Conservation (phyloP, 2,797 vertebrate species). For the Intellagama lesueurii region DNA sequence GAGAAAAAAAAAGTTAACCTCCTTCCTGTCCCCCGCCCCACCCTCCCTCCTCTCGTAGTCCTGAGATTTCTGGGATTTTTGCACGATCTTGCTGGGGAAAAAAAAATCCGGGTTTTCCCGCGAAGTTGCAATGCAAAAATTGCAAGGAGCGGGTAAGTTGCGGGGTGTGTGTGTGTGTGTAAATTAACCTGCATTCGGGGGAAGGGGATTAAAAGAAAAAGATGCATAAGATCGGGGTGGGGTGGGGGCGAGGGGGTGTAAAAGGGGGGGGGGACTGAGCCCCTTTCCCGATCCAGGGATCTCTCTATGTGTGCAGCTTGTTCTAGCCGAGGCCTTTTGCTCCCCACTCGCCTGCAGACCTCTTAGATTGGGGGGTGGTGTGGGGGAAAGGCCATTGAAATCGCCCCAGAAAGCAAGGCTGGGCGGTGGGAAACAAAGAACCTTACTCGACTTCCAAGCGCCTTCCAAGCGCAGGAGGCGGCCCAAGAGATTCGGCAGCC, state of each 20-base stretch:
- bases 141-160: slow-evolving; percentile 3
- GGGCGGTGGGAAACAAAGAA: background rate
- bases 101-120: too few species aligned
- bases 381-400: too few species aligned
- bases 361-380: too few species aligned
- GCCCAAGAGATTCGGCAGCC: background rate
- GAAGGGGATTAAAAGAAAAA: background rate
- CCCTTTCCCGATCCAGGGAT: background rate
- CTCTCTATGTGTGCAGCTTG: background rate
- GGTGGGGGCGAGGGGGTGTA: background rate
- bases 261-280: background rate
- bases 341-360: background rate
- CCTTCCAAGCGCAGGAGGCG: too few species aligned
- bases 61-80: background rate
- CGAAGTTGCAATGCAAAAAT: background rate
- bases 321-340: background rate
- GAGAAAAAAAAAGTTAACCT: background rate
- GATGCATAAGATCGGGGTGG: too few species aligned
- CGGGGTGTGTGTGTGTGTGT: too few species aligned
- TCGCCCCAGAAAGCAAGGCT: background rate
- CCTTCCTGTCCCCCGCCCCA: background rate
- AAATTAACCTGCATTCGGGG: background rate
- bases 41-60: too few species aligned
- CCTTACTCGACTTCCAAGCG: too few species aligned
- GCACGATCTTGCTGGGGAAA: too few species aligned